Evolutionary conservation across 2,888 invertebrate genomes (phyloP), one percentile per base, ranked within the genome.

Genomic region (Allygus modestus): DNA sequence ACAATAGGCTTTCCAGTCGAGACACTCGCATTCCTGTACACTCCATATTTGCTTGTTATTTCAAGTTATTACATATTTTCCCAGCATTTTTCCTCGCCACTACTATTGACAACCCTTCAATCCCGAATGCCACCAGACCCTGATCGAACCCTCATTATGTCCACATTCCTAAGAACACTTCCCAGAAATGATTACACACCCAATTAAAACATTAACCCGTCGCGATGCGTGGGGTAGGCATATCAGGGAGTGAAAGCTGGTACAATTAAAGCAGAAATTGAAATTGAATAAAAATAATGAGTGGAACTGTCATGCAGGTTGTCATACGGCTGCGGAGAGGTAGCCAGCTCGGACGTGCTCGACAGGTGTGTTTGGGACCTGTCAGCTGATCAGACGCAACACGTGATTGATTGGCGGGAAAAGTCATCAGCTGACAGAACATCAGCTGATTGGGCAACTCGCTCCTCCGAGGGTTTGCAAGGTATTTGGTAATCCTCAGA

Each of bases 261-360:
- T 46, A 41, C 75, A 77, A 46, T 51, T 46, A 51, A 77, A 46
- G 26, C 46, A 15, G 75, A 77, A 77, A 77, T 77, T 77, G 75
- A 46, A 71, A 46, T 77, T 46, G 26, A 46, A 73, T 17, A 41
- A 73, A 41, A 73, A 77, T 77, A 77, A 77, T 77, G 75, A 77
- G 46, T 17, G 46, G 75, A 77, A 46, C 75, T 77, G 75, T 77
- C 75, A 77, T 46, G 15, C 75, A 43, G 46, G 75, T 46, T 77
- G 75, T 77, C 75, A 20, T 23, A 7, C 11, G n/a, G 51, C 15
- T 17, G 15, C 4, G 20, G 54, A 23, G 5, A n/a, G 54, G 54
- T 54, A 54, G 54, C 54, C 17, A 1, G 46, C 7, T 23, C 54
- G 20, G 4, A 23, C 54, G 54, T 46, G 17, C 20, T 20, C 20